A percentile compares a stretch with the other conserved stretches of the same genome.
Evolutionary conservation across 2,888 invertebrate species (phyloP).

Genomic region (Pandemis cinnamomeana): DNA sequence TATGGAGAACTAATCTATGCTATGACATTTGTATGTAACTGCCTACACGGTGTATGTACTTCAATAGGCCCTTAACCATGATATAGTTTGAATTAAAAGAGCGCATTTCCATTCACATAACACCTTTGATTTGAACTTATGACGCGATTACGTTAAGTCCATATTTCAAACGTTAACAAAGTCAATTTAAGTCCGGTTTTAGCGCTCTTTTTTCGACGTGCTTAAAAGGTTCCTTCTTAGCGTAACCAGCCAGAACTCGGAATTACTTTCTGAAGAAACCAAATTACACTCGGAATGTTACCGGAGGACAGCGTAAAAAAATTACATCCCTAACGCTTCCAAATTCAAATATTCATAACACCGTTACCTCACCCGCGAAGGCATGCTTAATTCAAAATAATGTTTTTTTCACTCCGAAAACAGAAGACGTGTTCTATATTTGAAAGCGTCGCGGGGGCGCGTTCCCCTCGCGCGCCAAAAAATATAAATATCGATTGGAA

Average conservation of each 20-base stretch:
- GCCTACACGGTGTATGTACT: conserved; percentile 36
- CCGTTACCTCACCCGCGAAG: conserved; percentile 76
- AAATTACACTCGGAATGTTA: conserved; percentile 26
- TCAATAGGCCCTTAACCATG: conserved; percentile 36
- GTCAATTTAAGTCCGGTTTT: conserved; percentile 2
- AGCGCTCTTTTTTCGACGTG: neutral
- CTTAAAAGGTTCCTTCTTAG: neutral
- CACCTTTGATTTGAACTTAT: neutral
- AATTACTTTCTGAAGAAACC: conserved; percentile 34
- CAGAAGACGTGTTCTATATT: conserved; percentile 75
- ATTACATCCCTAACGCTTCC: conserved; percentile 40
- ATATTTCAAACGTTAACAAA: neutral
- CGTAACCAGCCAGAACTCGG: conserved; percentile 27
- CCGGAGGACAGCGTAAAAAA: conserved; percentile 25
- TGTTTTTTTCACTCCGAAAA: conserved; percentile 69
- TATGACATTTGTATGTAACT: conserved; percentile 42
- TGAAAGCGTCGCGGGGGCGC: conserved; percentile 75
- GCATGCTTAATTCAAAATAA: conserved; percentile 72
- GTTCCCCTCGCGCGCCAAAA: conserved; percentile 64
- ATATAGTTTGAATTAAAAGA: conserved; percentile 21
- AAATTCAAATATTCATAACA: conserved; percentile 48
- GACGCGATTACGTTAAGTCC: neutral
- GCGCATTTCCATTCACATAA: neutral
- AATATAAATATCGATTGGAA: conserved; percentile 67
- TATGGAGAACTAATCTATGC: conserved; percentile 47